These are phyloP conservation scores for Drosophila nigromelanica DNA, from an alignment of 1,140 invertebrate species.

Conservation along the genomic window DNA sequence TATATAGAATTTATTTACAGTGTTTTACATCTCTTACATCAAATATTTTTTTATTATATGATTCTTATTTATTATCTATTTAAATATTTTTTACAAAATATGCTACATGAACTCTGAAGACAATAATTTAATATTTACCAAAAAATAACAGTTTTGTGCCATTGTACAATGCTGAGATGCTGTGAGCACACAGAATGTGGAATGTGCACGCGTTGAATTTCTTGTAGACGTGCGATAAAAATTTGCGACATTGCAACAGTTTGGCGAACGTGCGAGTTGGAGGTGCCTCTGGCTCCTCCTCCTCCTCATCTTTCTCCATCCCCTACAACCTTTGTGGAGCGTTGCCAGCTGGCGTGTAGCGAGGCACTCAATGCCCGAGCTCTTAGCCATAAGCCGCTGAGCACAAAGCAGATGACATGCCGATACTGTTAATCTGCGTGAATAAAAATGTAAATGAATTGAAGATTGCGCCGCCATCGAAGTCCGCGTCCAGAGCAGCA, in stretches of 20 bases:
- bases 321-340: slow-evolving; percentile 18
- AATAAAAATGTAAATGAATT: slow-evolving; percentile 83
- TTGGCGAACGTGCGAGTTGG: slow-evolving; percentile 69
- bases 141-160: not conserved
- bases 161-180: slow-evolving; percentile 51
- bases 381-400: slow-evolving; percentile 68
- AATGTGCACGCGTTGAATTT: slow-evolving; percentile 82
- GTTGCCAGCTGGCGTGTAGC: slow-evolving; percentile 49
- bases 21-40: too few relatives aligned
- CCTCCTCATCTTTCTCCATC: not conserved
- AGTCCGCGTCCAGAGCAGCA: slow-evolving; percentile 12
- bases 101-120: not conserved
- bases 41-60: too few relatives aligned
- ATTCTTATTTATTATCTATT: too few relatives aligned
- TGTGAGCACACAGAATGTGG: slow-evolving; percentile 73
- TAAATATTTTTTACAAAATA: too few relatives aligned
- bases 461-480: slow-evolving; percentile 69
- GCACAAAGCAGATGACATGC: slow-evolving; percentile 73
- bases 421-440: slow-evolving; percentile 81
- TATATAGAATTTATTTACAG: too few relatives aligned
- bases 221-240: slow-evolving; percentile 83
- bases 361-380: slow-evolving; percentile 41
- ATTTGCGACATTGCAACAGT: slow-evolving; percentile 83
- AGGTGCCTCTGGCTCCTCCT: slow-evolving; percentile 29
- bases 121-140: not conserved